These are phyloP conservation scores for Toxonevra muliebris DNA, from an alignment of 2,888 invertebrate species.

Conservation along the genomic window DNA sequence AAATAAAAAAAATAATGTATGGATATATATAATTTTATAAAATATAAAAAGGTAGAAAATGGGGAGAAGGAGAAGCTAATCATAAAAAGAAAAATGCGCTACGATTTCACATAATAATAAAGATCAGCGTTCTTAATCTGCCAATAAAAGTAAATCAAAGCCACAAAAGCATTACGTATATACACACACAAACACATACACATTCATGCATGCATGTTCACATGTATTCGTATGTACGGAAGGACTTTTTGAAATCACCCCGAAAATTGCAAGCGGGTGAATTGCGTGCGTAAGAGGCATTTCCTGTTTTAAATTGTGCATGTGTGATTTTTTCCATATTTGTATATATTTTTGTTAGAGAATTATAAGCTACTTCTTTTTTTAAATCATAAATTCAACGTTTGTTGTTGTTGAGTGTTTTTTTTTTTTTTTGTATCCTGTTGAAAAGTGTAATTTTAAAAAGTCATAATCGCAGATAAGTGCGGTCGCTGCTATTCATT, in stretches of 20 bases:
- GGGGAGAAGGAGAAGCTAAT: slow-evolving; percentile 9
- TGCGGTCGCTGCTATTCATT: slow-evolving; percentile 60
- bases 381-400: slow-evolving; percentile 29
- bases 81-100: slow-evolving; percentile 8
- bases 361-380: slow-evolving; percentile 32
- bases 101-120: slow-evolving; percentile 28
- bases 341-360: neutral
- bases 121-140: slow-evolving; percentile 36
- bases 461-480: slow-evolving; percentile 62
- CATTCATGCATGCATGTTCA: neutral
- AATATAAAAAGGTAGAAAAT: slow-evolving; percentile 1
- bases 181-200: slow-evolving; percentile 11
- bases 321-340: slow-evolving; percentile 16
- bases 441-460: slow-evolving; percentile 55
- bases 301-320: slow-evolving; percentile 61
- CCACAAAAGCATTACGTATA: slow-evolving; percentile 27
- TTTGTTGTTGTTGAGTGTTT: slow-evolving; percentile 24
- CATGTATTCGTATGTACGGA: too few species aligned
- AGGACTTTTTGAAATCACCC: neutral
- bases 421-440: slow-evolving; percentile 36
- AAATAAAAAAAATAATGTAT: neutral
- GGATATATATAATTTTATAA: neutral
- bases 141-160: slow-evolving; percentile 60
- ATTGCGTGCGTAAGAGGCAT: slow-evolving; percentile 50
- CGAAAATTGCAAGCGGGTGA: slow-evolving; percentile 11